Evolutionary conservation across 2,888 invertebrate genomes (phyloP).

Genomic region (Pantelozetes paolii): DNA sequence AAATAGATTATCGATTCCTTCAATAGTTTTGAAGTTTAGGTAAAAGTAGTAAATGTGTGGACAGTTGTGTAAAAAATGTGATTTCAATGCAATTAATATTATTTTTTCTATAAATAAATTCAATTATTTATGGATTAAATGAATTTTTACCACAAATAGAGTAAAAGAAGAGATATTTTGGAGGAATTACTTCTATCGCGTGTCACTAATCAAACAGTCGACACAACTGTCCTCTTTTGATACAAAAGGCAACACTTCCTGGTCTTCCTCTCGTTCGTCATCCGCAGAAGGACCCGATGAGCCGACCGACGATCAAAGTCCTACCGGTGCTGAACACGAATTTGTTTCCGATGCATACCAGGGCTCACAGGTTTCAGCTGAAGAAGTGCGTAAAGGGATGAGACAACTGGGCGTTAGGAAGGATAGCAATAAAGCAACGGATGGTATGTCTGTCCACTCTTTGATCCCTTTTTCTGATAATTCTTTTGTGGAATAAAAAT

Average conservation of each 20-base stretch:
- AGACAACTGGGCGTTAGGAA: conserved; percentile 64
- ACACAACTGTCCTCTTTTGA: conserved; percentile 64
- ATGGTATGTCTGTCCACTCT: conserved; percentile 39
- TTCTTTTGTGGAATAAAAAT: background rate
- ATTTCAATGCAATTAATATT: too few species aligned
- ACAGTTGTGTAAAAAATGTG: too few species aligned
- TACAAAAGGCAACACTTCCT: conserved; percentile 38
- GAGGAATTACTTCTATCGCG: conserved; percentile 99
- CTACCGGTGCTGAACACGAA: conserved; percentile 57
- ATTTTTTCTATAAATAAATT: too few species aligned
- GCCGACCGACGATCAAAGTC: conserved; percentile 48
- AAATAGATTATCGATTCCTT: too few species aligned
- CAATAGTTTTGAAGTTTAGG: too few species aligned
- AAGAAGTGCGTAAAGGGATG: conserved; percentile 69
- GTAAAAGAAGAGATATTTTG: conserved; percentile 97
- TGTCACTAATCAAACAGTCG: conserved; percentile 95
- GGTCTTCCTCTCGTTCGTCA: conserved; percentile 45
- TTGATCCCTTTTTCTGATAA: background rate
- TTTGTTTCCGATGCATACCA: conserved; percentile 73
- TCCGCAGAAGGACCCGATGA: conserved; percentile 47
- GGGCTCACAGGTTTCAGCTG: conserved; percentile 56
- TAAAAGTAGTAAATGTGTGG: too few species aligned
- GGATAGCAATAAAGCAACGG: conserved; percentile 39
- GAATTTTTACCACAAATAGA: conserved; percentile 52
- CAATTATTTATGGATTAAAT: background rate